Conservation (phyloP, 2,888 invertebrate species). For the Linyphia triangularis region DNA sequence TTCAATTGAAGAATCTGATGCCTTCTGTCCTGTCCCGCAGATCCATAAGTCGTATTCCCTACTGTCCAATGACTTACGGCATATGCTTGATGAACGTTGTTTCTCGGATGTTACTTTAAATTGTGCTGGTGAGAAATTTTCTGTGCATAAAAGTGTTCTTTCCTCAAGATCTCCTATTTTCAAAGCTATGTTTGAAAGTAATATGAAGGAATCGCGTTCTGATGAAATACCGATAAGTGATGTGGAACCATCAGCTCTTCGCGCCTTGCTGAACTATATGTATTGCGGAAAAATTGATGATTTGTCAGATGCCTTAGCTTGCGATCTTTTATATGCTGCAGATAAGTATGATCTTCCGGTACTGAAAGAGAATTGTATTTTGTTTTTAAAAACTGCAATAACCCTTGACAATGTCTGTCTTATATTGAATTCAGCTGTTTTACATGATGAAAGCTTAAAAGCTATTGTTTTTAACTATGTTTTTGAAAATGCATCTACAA, state of each 20-base stretch:
- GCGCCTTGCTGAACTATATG: neutral
- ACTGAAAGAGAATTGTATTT: neutral
- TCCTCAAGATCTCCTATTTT: neutral
- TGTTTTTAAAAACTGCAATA: neutral
- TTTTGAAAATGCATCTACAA: neutral
- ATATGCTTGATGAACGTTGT: neutral
- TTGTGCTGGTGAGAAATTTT: neutral
- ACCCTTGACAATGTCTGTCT: neutral
- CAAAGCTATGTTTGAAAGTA: conserved; percentile 14
- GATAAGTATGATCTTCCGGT: neutral
- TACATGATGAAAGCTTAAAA: neutral
- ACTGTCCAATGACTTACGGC: neutral
- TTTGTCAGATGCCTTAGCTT: neutral
- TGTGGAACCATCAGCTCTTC: neutral
- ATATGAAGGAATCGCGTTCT: neutral
- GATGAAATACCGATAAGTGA: neutral
- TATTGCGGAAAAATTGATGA: neutral
- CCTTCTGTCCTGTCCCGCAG: neutral
- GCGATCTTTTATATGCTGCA: neutral
- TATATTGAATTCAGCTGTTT: neutral
- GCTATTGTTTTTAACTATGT: neutral
- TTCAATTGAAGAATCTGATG: too few relatives aligned
- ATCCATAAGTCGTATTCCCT: neutral
- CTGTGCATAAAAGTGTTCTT: neutral
- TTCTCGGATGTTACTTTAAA: neutral